Percentiles rank a stretch among this genome's conserved stretches.
Evolutionary conservation across 2,888 invertebrate genomes (phyloP).

Genomic region (Seladonia tumulorum): DNA sequence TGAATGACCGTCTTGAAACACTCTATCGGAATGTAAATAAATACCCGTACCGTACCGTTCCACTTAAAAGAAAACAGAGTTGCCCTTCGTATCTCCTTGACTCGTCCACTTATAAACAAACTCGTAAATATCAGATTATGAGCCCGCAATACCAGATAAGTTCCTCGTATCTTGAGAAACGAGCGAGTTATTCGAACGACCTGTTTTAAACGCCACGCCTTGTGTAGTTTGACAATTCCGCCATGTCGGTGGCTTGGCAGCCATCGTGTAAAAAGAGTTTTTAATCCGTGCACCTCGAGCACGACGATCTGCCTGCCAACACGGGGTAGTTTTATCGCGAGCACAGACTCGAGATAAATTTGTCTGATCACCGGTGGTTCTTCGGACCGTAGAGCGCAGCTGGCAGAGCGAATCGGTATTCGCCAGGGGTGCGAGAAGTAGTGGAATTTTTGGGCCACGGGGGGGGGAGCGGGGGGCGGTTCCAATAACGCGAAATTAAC

Average conservation of each 20-base stretch:
- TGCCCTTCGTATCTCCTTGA: too few relatives aligned
- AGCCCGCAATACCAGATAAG: too few relatives aligned
- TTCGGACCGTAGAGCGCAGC: background rate
- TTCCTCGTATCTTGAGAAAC: too few relatives aligned
- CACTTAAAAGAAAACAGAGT: too few relatives aligned
- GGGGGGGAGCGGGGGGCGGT: too few relatives aligned
- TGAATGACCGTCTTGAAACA: too few relatives aligned
- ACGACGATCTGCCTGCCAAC: background rate
- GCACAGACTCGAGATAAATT: background rate
- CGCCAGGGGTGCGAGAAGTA: background rate
- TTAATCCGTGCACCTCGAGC: background rate
- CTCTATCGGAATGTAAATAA: too few relatives aligned
- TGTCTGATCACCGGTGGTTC: background rate
- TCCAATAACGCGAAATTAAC: slow-evolving; percentile 6
- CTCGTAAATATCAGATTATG: too few relatives aligned
- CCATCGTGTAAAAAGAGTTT: background rate
- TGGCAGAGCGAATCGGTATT: background rate
- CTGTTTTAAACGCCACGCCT: too few relatives aligned
- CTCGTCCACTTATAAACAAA: too few relatives aligned
- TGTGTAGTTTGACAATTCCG: background rate
- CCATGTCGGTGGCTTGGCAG: background rate
- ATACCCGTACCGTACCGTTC: too few relatives aligned
- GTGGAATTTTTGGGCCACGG: background rate
- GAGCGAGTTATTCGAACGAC: too few relatives aligned
- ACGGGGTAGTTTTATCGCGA: background rate